Evolutionary conservation across 2,113 vertebrate species (phyloP).

Genomic region (Eublepharis macularius): DNA sequence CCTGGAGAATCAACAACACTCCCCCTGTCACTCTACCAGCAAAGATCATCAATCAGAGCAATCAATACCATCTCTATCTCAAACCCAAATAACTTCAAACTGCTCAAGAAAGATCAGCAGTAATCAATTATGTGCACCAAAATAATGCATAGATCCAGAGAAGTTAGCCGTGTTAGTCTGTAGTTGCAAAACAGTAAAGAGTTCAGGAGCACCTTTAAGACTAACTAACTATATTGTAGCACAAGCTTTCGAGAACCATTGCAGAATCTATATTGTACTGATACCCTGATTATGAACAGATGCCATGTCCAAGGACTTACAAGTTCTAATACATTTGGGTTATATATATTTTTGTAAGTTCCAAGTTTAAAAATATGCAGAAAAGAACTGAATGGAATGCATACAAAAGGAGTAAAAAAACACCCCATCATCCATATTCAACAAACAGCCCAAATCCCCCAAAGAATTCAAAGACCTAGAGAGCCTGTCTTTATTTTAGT

Average conservation of each 20-base stretch:
- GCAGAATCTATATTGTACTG: not conserved
- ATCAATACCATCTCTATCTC: not conserved
- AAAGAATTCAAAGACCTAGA: not conserved
- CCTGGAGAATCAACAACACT: no score
- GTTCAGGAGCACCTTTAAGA: no score
- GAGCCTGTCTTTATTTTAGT: no score
- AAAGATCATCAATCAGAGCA: not conserved
- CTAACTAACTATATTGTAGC: no score
- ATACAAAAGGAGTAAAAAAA: not conserved
- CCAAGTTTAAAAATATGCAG: not conserved
- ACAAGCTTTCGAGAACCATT: no score
- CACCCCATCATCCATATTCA: not conserved
- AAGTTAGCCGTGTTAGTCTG: no score
- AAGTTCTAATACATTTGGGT: not conserved
- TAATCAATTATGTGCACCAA: rapidly evolving
- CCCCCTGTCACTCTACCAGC: no score
- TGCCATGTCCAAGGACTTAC: not conserved
- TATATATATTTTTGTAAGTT: not conserved
- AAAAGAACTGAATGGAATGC: no score
- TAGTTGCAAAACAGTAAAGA: no score
- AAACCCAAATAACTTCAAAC: not conserved
- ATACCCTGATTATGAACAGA: not conserved
- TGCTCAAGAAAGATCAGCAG: not conserved
- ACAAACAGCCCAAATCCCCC: not conserved
- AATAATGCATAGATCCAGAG: no score